Percentiles rank a stretch among this genome's conserved stretches.
Conservation (phyloP, 2,113 vertebrate species). For the Pelvicachromis taeniatus region DNA sequence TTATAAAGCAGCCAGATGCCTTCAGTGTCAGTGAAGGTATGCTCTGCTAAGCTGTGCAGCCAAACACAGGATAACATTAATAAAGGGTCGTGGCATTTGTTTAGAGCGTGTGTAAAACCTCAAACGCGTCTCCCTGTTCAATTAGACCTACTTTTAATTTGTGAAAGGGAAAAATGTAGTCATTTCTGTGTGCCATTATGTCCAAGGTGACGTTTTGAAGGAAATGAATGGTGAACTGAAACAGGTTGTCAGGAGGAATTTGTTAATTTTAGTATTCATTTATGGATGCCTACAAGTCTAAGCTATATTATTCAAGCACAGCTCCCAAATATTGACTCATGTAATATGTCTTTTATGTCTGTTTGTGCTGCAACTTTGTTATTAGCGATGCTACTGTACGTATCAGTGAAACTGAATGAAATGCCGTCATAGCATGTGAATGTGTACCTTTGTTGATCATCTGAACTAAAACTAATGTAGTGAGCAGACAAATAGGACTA, state of each 20-base stretch:
- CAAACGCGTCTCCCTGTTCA: neutral
- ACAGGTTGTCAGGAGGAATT: neutral
- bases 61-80: neutral
- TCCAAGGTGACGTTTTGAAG: neutral
- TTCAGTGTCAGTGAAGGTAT: conserved; percentile 29
- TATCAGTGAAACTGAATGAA: neutral
- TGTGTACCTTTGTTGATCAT: neutral
- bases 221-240: neutral
- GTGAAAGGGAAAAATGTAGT: neutral
- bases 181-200: neutral
- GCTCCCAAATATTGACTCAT: neutral
- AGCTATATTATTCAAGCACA: neutral
- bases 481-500: neutral
- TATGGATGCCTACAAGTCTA: neutral
- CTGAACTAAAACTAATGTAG: neutral
- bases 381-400: neutral
- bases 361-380: neutral
- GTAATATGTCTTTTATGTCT: neutral
- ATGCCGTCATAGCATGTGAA: neutral
- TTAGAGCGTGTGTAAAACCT: neutral
- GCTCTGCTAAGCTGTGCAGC: neutral
- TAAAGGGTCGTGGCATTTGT: neutral
- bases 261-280: neutral
- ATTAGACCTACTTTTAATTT: neutral
- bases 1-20: conserved; percentile 39